Base-by-base conservation (phyloP, 2,797 vertebrate species). In the Cryptoblepharus egeriae region DNA sequence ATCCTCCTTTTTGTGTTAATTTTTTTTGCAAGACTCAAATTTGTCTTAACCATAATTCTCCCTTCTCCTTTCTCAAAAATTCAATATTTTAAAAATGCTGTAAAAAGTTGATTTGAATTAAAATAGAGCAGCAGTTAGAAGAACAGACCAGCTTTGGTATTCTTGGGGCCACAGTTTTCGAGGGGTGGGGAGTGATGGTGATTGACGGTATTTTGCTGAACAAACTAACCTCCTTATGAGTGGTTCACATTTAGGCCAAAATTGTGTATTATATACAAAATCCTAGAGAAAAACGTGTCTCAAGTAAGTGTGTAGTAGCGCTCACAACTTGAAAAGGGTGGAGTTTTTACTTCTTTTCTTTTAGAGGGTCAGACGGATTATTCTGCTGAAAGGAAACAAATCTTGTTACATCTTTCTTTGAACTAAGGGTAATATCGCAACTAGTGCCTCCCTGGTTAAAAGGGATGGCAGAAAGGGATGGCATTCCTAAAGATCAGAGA, bases 21-120 rank as follows among this genome's bases (percentile, higher is more conserved):
- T 92, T 79, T 79, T 88, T 77, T 69, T 74, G 90, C 90, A 94
- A 93, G 85, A 90, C 87, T 88, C n/a, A 60, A 13, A 77, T 55
- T 77, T n/a, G 24, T 83, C 87, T 91, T 87, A 45, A 93, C 82
- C 57, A 88, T 85, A 87, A 83, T 57, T 75, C 75, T 90, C 20
- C 15, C 18, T 30, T 74, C 24, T 42, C 5, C 37, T 60, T 69
- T 71, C 82, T 74, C 24, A 69, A 87, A 91, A 74, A 1, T 64
- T 83, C 79, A 28, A 79, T 86, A 70, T 90, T 77, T 84, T 90
- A 87, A 92, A 93, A 83, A 87, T 72, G 77, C 70, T 91, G 79
- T 92, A 87, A 94, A 57, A 92, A 90, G 70, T 26, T 85, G 81
- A 67, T 64, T 89, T 74, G 81, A 83, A 55, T 91, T 84, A 49